These are phyloP conservation scores for Tragelaphus buxtoni DNA, from an alignment of 2,113 vertebrate species.

Conservation along the genomic window DNA sequence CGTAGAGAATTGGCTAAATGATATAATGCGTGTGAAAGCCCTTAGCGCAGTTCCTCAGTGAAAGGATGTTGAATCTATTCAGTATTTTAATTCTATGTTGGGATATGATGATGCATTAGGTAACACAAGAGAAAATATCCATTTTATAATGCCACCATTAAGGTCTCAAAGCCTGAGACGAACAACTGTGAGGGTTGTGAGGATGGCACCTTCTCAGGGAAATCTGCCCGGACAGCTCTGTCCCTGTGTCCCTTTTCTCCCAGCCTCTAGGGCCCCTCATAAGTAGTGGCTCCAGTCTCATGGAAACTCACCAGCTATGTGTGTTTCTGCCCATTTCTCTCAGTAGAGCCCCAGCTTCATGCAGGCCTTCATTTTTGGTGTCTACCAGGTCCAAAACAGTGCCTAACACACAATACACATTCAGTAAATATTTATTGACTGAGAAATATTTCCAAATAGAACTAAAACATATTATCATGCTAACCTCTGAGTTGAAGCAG, in stretches of 20 bases:
- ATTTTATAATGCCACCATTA: not conserved
- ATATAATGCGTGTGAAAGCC: conserved; percentile 55
- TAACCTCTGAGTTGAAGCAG: not conserved
- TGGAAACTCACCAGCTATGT: not conserved
- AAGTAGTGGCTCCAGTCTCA: not conserved
- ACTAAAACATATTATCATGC: not conserved
- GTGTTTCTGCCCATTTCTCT: not conserved
- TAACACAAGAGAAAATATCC: conserved; percentile 17
- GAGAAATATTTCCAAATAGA: not conserved
- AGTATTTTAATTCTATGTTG: conserved; percentile 46
- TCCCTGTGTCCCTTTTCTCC: not conserved
- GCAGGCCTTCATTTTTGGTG: not conserved
- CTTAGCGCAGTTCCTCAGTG: conserved; percentile 35
- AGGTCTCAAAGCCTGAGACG: not conserved
- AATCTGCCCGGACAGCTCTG: not conserved
- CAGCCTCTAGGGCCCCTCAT: not conserved
- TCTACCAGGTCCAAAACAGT: not conserved
- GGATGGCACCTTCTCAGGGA: not conserved
- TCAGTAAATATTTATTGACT: not conserved
- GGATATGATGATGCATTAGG: not conserved
- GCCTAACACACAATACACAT: not conserved
- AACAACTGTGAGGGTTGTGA: not conserved
- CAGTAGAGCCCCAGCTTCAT: not conserved
- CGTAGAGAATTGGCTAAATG: conserved; percentile 62
- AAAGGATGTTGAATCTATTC: conserved; percentile 37